Conservation (phyloP, 2,113 vertebrate species). For the Empidonax traillii region DNA sequence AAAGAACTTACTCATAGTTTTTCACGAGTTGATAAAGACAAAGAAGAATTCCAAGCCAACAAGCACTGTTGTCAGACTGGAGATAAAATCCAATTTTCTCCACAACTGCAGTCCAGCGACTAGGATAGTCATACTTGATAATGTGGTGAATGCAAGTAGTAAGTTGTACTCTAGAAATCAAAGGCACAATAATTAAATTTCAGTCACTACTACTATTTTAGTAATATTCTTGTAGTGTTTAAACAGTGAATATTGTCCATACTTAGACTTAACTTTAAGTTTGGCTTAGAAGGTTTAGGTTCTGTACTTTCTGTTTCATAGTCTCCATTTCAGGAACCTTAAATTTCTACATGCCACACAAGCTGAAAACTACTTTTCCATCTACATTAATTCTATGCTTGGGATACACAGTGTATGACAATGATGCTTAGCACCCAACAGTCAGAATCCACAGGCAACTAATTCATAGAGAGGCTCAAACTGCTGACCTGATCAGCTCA, state of each 20-base stretch:
- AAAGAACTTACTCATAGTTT: slow-evolving; percentile 93
- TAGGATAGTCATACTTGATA: slow-evolving; percentile 97
- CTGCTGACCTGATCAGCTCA: slow-evolving; percentile 91
- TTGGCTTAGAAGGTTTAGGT: background rate
- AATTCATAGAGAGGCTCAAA: background rate
- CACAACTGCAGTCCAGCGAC: slow-evolving; percentile 94
- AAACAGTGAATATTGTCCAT: background rate
- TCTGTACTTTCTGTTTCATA: background rate
- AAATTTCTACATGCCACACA: background rate
- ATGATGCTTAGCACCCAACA: background rate
- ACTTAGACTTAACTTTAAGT: background rate
- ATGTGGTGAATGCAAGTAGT: slow-evolving; percentile 99
- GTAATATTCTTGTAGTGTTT: background rate
- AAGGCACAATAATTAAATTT: background rate
- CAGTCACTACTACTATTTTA: background rate
- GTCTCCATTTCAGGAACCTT: background rate
- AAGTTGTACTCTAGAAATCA: slow-evolving; percentile 89
- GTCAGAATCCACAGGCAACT: background rate
- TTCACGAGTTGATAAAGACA: slow-evolving; percentile 99
- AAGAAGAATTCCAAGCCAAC: slow-evolving; percentile 96
- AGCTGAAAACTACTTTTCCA: background rate
- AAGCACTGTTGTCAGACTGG: slow-evolving; percentile 93
- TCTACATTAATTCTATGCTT: background rate
- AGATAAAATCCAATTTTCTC: slow-evolving; percentile 99
- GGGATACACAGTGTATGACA: background rate